These are phyloP conservation scores for Denticeps clupeoides DNA, from an alignment of 2,797 vertebrate species.

Conservation along the genomic window DNA sequence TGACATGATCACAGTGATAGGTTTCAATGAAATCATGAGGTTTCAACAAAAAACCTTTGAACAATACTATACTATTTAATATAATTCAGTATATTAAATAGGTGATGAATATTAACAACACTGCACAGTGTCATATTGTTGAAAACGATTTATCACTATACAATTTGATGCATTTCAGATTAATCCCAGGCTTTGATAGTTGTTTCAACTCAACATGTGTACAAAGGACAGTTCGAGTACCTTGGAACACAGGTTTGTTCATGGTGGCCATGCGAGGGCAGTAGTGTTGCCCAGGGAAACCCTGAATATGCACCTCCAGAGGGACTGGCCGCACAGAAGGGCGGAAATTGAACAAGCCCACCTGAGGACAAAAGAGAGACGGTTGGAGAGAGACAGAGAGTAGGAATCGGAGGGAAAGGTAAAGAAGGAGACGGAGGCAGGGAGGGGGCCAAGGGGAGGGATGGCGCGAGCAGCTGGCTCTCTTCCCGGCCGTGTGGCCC, in stretches of 20 bases:
- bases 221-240: constrained; percentile 42
- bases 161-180: too few species aligned
- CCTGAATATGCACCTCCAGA: constrained; percentile 92
- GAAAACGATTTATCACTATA: too few species aligned
- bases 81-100: too few species aligned
- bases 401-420: not conserved
- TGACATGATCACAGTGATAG: too few species aligned
- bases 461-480: constrained; percentile 46
- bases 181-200: too few species aligned
- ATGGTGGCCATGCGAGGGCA: constrained; percentile 98
- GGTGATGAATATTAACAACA: too few species aligned
- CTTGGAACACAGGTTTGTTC: constrained; percentile 97
- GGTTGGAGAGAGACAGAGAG: constrained; percentile 5
- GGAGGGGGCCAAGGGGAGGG: not conserved
- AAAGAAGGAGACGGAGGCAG: not conserved
- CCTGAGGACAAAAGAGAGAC: constrained; percentile 53
- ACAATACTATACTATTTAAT: too few species aligned
- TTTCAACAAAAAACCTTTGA: too few species aligned
- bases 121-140: too few species aligned
- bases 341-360: constrained; percentile 96
- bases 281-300: constrained; percentile 95
- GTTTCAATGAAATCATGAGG: too few species aligned
- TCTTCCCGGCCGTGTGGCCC: constrained; percentile 34
- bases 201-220: too few species aligned
- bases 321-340: constrained; percentile 93